These are phyloP conservation scores for Bradypus variegatus DNA, from an alignment of 2,797 vertebrate species.

Conservation along the genomic window DNA sequence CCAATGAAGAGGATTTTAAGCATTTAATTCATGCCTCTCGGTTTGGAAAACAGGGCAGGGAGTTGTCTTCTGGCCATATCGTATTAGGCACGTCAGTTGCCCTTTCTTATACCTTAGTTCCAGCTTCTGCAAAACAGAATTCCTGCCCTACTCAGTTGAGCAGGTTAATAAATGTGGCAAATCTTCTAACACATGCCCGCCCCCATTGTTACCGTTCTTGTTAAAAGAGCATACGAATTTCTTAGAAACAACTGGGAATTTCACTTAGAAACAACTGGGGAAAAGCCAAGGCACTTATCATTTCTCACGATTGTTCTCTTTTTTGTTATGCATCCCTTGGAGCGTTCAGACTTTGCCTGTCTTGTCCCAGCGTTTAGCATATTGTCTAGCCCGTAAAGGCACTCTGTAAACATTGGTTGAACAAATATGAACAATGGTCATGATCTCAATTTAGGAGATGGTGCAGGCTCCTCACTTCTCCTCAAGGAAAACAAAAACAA, in stretches of 20 bases:
- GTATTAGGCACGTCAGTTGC: not conserved
- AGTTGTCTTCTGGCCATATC: not conserved
- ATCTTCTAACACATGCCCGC: not conserved
- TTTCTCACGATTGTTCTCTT: not conserved
- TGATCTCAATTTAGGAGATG: not conserved
- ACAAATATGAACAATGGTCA: not conserved
- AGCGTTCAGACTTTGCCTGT: not conserved
- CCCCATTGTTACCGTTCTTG: not conserved
- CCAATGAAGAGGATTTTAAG: not conserved
- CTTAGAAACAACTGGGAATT: not conserved
- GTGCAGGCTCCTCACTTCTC: not conserved
- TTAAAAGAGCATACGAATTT: not conserved
- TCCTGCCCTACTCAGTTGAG: not conserved
- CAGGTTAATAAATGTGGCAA: not conserved
- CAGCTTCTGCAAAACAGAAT: not conserved
- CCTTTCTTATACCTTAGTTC: not conserved
- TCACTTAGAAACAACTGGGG: not conserved
- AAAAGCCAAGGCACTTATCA: not conserved
- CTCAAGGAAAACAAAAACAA: not conserved
- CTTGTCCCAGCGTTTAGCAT: not conserved
- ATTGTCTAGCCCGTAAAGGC: not conserved
- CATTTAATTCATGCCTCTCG: not conserved
- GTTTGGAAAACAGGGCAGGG: not conserved
- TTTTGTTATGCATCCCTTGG: not conserved
- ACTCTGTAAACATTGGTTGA: not conserved